Evolutionary conservation across 2,797 vertebrate genomes (phyloP).

Genomic region (Darevskia nairensis): DNA sequence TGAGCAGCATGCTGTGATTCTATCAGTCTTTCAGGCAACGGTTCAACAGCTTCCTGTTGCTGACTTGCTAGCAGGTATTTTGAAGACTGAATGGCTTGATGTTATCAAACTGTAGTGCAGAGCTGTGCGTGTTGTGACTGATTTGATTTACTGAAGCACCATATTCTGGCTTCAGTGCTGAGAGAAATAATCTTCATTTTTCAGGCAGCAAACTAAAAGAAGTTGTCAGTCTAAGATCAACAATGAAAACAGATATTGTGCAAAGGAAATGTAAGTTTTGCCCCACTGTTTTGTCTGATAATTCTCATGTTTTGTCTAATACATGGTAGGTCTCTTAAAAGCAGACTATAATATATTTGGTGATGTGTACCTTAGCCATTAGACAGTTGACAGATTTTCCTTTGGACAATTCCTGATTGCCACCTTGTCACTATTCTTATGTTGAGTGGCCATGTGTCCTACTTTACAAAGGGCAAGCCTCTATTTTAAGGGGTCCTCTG

Average conservation of each 20-base stretch:
- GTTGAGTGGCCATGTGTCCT: too few relatives aligned
- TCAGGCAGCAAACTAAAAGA: constrained; percentile 46
- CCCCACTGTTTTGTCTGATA: constrained; percentile 66
- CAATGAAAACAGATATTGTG: constrained; percentile 57
- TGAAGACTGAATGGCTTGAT: constrained; percentile 56
- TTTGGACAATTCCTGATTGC: background rate
- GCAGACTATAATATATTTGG: constrained; percentile 13
- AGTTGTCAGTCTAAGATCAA: constrained; percentile 43
- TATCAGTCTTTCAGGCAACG: constrained; percentile 36
- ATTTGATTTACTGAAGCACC: background rate
- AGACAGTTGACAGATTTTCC: constrained; percentile 18
- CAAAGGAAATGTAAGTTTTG: constrained; percentile 54
- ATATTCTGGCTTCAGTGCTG: constrained; percentile 14
- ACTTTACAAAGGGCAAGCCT: background rate
- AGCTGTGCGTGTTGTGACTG: background rate
- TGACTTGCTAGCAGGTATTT: constrained; percentile 51
- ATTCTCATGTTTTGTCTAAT: constrained; percentile 68
- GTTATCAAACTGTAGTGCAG: constrained; percentile 36
- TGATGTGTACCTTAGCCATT: background rate
- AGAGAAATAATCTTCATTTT: constrained; percentile 57
- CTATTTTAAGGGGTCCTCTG: background rate
- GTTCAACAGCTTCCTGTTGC: constrained; percentile 50
- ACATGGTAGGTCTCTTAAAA: constrained; percentile 33
- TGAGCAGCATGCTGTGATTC: background rate
- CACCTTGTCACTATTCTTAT: background rate